Conservation (phyloP, 1,140 invertebrate species). For the Hycleus phaleratus region DNA sequence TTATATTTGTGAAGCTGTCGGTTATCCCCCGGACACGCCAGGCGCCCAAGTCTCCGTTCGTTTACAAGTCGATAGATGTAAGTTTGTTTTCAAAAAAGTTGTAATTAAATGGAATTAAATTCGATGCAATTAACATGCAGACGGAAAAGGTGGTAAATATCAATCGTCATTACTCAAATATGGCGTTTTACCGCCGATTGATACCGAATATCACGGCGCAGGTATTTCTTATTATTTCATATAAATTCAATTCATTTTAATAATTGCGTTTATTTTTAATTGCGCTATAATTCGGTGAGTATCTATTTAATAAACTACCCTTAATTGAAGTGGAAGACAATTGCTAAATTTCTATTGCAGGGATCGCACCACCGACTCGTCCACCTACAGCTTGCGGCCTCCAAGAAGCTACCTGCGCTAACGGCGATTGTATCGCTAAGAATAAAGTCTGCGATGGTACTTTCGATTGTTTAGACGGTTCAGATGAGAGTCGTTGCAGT, state of each 20-base stretch:
- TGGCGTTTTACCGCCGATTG: slow-evolving; percentile 38
- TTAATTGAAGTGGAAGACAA: too few relatives aligned
- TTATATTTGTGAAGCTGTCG: slow-evolving; percentile 75
- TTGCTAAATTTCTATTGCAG: slow-evolving; percentile 2
- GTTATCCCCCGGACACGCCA: slow-evolving; percentile 49
- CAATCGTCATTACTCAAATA: slow-evolving; percentile 38
- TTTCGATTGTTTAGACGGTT: slow-evolving; percentile 75
- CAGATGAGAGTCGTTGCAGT: slow-evolving; percentile 86
- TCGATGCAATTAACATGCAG: slow-evolving; percentile 32
- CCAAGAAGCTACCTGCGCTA: slow-evolving; percentile 83
- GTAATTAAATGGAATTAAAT: not conserved
- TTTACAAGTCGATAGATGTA: slow-evolving; percentile 66
- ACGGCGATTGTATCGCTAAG: slow-evolving; percentile 84
- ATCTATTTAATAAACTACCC: too few relatives aligned
- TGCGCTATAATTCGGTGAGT: too few relatives aligned
- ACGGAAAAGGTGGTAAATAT: slow-evolving; percentile 39
- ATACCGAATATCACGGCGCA: slow-evolving; percentile 40
- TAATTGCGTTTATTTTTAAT: too few relatives aligned
- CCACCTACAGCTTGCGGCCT: slow-evolving; percentile 55
- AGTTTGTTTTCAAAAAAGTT: slow-evolving; percentile 39
- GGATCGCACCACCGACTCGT: slow-evolving; percentile 30
- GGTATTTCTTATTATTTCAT: slow-evolving; percentile 30
- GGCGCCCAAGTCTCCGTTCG: slow-evolving; percentile 52
- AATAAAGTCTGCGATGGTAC: slow-evolving; percentile 73
- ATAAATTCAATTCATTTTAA: not conserved